These are phyloP conservation scores for Microplitis demolitor DNA, from an alignment of 1,140 invertebrate species.

Conservation along the genomic window DNA sequence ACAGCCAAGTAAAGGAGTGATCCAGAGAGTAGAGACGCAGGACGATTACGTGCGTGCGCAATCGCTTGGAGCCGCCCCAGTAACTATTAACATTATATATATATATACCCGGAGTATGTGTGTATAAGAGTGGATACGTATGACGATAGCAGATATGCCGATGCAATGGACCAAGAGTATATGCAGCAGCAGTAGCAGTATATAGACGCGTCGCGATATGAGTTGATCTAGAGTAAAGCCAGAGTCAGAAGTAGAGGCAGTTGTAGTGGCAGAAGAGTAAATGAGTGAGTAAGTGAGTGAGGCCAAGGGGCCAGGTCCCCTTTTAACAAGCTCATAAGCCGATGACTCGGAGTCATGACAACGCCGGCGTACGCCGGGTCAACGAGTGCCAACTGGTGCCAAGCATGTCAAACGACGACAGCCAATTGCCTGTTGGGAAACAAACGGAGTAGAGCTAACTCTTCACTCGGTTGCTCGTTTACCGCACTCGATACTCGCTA, in stretches of 20 bases:
- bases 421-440: conserved; percentile 58
- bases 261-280: background rate
- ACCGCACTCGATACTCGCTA: background rate
- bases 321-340: conserved; percentile 56
- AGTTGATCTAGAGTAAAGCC: background rate
- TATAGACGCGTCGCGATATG: background rate
- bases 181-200: background rate
- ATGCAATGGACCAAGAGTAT: no score
- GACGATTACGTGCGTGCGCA: conserved; percentile 3
- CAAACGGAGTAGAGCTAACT: conserved; percentile 45
- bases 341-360: conserved; percentile 60
- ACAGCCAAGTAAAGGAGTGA: no score
- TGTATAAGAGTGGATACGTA: no score
- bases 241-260: background rate
- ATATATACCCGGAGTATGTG: no score
- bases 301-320: conserved; percentile 17
- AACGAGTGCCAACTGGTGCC: conserved; percentile 57
- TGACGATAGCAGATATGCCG: no score
- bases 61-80: no score
- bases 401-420: conserved; percentile 53
- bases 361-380: conserved; percentile 47
- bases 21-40: no score
- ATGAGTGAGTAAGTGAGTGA: background rate
- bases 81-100: background rate
- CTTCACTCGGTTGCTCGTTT: conserved; percentile 21